Conservation (phyloP, 2,797 vertebrate genomes). For the Threskiornis aethiopicus region DNA sequence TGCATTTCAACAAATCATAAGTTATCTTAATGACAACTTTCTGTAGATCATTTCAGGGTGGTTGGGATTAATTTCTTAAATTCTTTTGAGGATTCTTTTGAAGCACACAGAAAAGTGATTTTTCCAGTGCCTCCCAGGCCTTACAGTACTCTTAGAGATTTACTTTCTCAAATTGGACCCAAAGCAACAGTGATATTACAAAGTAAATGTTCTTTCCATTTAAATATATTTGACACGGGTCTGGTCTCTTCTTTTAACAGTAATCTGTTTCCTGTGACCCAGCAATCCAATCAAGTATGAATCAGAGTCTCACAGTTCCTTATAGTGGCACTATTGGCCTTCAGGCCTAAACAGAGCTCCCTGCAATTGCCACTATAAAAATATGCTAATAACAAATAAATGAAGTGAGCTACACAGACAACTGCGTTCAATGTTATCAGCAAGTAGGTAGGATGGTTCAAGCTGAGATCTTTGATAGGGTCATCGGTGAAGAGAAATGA, state of each 20-base stretch:
- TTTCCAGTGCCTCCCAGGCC: neutral
- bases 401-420: neutral
- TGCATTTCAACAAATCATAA: conserved; percentile 35
- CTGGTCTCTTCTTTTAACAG: neutral
- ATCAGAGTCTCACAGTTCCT: neutral
- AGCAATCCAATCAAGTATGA: conserved; percentile 26
- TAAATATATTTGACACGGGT: neutral
- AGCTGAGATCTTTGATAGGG: neutral
- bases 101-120: conserved; percentile 32
- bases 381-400: neutral
- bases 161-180: neutral
- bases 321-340: neutral
- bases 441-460: neutral
- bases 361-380: neutral
- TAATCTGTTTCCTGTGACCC: neutral
- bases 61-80: conserved; percentile 29
- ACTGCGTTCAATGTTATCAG: neutral
- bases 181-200: neutral
- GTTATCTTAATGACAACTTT: conserved; percentile 23
- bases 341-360: neutral
- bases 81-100: conserved; percentile 35
- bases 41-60: conserved; percentile 15
- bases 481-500: neutral
- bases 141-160: neutral
- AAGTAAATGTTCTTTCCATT: conserved; percentile 33